phyloP scores from a whole-genome alignment of 2,888 invertebrate species.

The Mimumesa dahlbomi region DNA sequence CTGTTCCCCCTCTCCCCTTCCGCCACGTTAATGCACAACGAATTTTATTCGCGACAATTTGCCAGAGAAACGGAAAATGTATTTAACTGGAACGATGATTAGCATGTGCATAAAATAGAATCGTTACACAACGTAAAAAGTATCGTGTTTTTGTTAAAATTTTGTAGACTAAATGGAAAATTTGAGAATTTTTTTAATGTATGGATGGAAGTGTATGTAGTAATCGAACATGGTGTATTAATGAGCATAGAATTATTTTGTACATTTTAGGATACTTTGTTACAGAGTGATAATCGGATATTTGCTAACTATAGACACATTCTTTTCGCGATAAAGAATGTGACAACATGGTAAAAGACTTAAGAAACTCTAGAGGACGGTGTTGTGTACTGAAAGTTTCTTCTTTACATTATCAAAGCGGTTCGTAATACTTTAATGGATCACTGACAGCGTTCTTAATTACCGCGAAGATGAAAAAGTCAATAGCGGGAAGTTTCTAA shows the following conservation, averaged over 20 bases:
- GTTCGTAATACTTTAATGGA: conserved; percentile 55
- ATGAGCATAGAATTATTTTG: too few species aligned
- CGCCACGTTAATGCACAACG: not conserved
- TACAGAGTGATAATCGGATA: too few species aligned
- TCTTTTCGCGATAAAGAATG: not conserved
- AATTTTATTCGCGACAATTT: not conserved
- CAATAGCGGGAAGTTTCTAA: conserved; percentile 30
- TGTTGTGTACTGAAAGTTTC: conserved; percentile 38
- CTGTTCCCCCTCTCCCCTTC: conserved; percentile 2
- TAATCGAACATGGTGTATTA: too few species aligned
- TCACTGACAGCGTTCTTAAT: conserved; percentile 45
- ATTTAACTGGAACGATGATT: too few species aligned
- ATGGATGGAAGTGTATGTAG: too few species aligned
- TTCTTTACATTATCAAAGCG: conserved; percentile 34
- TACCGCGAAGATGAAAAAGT: conserved; percentile 27
- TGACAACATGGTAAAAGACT: conserved; percentile 33
- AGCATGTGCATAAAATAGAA: too few species aligned
- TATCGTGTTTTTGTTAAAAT: too few species aligned
- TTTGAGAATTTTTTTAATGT: too few species aligned
- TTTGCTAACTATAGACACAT: too few species aligned
- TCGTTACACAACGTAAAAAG: too few species aligned
- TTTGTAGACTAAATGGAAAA: too few species aligned
- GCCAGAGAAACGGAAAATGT: not conserved
- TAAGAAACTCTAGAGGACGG: conserved; percentile 19
- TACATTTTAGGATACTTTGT: too few species aligned